Percentiles rank a stretch among this genome's conserved stretches.
phyloP scores from a whole-genome alignment of 1,140 invertebrate genomes.

The Chionoecetes opilio region DNA sequence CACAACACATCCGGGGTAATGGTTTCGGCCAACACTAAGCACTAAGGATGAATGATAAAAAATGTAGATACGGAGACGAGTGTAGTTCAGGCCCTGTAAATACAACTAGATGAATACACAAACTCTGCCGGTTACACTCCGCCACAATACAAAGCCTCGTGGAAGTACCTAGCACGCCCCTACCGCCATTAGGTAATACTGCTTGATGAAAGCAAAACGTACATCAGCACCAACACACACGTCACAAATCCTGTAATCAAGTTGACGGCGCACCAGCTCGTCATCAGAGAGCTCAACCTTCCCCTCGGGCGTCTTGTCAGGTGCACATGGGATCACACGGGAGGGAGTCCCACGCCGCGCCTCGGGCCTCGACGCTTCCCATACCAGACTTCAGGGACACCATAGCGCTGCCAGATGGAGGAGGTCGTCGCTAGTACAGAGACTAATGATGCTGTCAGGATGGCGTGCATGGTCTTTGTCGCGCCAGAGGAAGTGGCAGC shows the following conservation, averaged over 20 bases:
- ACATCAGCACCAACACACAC: background rate
- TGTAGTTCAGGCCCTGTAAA: too few species aligned
- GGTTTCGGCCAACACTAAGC: too few species aligned
- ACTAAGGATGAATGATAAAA: too few species aligned
- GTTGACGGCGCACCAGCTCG: background rate
- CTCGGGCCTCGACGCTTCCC: slow-evolving; percentile 5
- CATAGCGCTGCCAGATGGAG: background rate
- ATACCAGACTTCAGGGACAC: slow-evolving; percentile 4
- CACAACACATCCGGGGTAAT: too few species aligned
- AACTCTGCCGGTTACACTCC: too few species aligned
- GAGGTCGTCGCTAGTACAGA: background rate
- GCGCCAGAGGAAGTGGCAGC: background rate
- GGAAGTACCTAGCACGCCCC: background rate
- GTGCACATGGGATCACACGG: slow-evolving; percentile 4
- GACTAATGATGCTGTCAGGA: slow-evolving; percentile 1
- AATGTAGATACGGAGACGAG: too few species aligned
- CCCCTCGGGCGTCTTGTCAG: slow-evolving; percentile 2
- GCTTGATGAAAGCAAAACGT: background rate
- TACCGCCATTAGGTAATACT: background rate
- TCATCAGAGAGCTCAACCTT: background rate
- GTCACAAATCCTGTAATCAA: slow-evolving; percentile 49
- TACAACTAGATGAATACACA: too few species aligned
- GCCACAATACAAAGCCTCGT: too few species aligned
- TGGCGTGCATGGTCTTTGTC: background rate
- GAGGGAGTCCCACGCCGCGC: background rate